Evolutionary conservation across 2,113 vertebrate species (phyloP).

Genomic region (Syngnathoides biaculeatus): DNA sequence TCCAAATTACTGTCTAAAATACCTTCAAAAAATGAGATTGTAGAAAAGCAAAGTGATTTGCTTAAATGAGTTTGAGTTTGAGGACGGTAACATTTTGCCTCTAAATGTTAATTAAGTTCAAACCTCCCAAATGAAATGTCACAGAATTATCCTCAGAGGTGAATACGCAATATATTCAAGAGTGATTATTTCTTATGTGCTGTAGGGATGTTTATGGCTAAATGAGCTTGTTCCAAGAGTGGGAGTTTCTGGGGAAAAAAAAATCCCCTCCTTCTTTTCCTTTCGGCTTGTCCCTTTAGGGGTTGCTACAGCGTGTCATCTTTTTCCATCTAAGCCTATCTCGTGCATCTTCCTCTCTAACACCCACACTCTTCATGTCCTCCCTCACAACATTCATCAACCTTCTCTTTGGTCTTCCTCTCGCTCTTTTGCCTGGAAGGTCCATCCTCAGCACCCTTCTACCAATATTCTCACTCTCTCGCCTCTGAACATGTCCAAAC

Average conservation of each 20-base stretch:
- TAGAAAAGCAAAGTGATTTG: neutral
- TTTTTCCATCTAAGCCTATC: too few species aligned
- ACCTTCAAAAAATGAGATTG: neutral
- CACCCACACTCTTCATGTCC: too few species aligned
- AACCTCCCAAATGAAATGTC: conserved; percentile 19
- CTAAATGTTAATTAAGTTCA: conserved; percentile 16
- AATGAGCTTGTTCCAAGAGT: neutral
- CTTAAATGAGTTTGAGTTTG: neutral
- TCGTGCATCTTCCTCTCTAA: too few species aligned
- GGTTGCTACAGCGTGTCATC: too few species aligned
- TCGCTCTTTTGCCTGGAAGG: too few species aligned
- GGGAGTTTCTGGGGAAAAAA: neutral
- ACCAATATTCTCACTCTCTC: too few species aligned
- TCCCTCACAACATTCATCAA: too few species aligned
- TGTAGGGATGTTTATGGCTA: neutral
- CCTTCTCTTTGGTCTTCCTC: too few species aligned
- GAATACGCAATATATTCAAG: neutral
- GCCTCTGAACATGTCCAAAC: too few species aligned
- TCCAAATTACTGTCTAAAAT: neutral
- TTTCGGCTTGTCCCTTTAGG: too few species aligned
- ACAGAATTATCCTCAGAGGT: conserved; percentile 2
- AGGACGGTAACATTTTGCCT: conserved; percentile 5
- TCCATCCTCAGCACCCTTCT: too few species aligned
- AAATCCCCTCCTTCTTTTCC: too few species aligned
- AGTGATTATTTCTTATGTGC: neutral